These are phyloP conservation scores for Amitus sp. DNA, from an alignment of 2,888 invertebrate genomes.

Conservation along the genomic window DNA sequence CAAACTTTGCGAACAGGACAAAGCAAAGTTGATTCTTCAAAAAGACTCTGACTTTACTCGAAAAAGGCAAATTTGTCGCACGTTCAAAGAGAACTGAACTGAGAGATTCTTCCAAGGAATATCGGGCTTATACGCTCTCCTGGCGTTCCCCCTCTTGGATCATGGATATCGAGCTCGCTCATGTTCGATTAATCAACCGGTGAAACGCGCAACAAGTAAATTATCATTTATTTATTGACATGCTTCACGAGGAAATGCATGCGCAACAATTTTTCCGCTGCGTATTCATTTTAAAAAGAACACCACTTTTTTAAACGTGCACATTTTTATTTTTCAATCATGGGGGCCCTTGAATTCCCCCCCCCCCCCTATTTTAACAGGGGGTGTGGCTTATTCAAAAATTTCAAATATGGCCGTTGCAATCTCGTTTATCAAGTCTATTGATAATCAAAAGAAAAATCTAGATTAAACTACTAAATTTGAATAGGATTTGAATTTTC, in stretches of 20 bases:
- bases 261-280: not conserved
- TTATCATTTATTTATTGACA: not conserved
- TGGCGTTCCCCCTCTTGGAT: not conserved
- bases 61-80: slow-evolving; percentile 22
- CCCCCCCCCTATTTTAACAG: too few species aligned
- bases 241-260: not conserved
- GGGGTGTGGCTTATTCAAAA: too few species aligned
- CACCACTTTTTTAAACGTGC: too few species aligned
- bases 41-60: not conserved
- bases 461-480: too few species aligned
- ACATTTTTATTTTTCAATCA: too few species aligned
- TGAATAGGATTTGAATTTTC: too few species aligned
- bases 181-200: not conserved
- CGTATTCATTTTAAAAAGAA: not conserved
- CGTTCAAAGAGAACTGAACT: slow-evolving; percentile 54
- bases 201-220: not conserved
- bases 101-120: slow-evolving; percentile 40
- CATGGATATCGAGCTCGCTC: not conserved
- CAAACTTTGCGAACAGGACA: not conserved
- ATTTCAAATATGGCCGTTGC: too few species aligned
- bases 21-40: not conserved
- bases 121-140: slow-evolving; percentile 51
- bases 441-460: too few species aligned
- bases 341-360: too few species aligned
- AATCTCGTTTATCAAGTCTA: too few species aligned